These are phyloP conservation scores for Drosophila triauraria DNA, from an alignment of 1,140 invertebrate genomes.

Conservation along the genomic window DNA sequence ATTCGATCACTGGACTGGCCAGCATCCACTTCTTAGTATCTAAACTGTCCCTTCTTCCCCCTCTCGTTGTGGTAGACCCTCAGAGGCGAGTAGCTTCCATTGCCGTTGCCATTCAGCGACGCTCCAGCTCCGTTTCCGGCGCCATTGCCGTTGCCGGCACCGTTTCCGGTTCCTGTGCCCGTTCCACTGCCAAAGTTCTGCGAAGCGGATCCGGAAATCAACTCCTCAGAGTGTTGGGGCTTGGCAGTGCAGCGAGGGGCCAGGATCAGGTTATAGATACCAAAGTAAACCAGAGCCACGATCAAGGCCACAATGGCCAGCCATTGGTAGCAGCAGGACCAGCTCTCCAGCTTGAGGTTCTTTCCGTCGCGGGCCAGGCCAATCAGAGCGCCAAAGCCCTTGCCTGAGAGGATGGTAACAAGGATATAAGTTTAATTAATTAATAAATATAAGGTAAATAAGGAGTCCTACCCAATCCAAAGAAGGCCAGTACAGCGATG, in stretches of 20 bases:
- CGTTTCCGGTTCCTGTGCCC: conserved; percentile 46
- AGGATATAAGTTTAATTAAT: not conserved
- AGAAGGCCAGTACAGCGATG: conserved; percentile 92
- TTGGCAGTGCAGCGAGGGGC: conserved; percentile 89
- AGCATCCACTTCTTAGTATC: conserved; percentile 87
- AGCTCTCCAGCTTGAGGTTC: conserved; percentile 54
- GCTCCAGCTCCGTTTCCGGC: conserved; percentile 58
- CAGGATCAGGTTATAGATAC: conserved; percentile 89
- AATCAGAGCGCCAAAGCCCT: conserved; percentile 88
- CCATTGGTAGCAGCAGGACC: conserved; percentile 86
- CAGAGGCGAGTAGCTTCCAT: conserved; percentile 90
- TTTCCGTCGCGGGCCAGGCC: conserved; percentile 86
- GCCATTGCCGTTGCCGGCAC: conserved; percentile 47
- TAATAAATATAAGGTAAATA: not conserved
- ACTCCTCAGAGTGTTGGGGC: conserved; percentile 86
- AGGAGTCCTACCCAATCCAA: conserved; percentile 88
- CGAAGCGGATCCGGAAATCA: conserved; percentile 84
- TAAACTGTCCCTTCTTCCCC: conserved; percentile 91
- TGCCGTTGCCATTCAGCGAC: conserved; percentile 60
- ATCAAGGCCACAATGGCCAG: conserved; percentile 88
- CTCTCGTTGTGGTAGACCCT: conserved; percentile 91
- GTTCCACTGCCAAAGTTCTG: conserved; percentile 84
- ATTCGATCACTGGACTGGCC: conserved; percentile 10
- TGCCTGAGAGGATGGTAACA: conserved; percentile 86
- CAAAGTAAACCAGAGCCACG: conserved; percentile 88